Base-by-base conservation (phyloP, 2,113 vertebrate genomes). In the Petrocephalus zakoni region DNA sequence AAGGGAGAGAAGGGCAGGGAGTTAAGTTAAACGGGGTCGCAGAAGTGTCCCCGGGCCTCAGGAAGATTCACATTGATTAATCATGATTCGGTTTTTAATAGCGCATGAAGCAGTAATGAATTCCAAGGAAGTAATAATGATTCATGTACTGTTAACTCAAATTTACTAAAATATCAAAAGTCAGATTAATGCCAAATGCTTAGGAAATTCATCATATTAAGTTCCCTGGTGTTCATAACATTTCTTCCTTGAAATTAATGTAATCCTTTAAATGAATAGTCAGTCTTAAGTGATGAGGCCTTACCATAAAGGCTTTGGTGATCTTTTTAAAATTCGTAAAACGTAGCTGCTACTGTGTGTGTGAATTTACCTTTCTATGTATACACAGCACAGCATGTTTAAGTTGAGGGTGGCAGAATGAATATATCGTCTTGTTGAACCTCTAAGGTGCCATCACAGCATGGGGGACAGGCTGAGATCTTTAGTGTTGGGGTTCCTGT, bases 161-260 rank as follows among this genome's bases (percentile, higher is more conserved):
- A 92, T 93, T 91, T 89, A 87, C 89, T 89, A 89, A 88, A 89
- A 52, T 90, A 91, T 92, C 91, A 89, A 86, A 87, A 87, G 34
- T 87, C 91, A 89, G 89, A 92, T 93, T 91, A 92, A 91, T 81
- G 90, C 89, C 87, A 85, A 88, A 88, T 91, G 89, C 90, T 75
- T 61, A 87, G 90, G 85, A 87, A 87, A 92, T 93, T 90, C 89
- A 93, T 93, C 91, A 93, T 82, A 81, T 85, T 81, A 72, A 81
- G 90, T 53, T 87, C 88, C 88, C 89, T 92, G 91, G 91, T 92
- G 90, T 89, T 91, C 78, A 89, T 92, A 92, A 92, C 92, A 89
- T 91, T 91, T 93, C 90, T 92, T 91, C 75, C 90, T 83, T 87
- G 90, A 88, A 91, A 89, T 89, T 91, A 90, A 91, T 90, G 81